A percentile compares a stretch with the other conserved stretches of the same genome.
Conservation (phyloP, 2,797 vertebrate species). For the Onychomys torridus region DNA sequence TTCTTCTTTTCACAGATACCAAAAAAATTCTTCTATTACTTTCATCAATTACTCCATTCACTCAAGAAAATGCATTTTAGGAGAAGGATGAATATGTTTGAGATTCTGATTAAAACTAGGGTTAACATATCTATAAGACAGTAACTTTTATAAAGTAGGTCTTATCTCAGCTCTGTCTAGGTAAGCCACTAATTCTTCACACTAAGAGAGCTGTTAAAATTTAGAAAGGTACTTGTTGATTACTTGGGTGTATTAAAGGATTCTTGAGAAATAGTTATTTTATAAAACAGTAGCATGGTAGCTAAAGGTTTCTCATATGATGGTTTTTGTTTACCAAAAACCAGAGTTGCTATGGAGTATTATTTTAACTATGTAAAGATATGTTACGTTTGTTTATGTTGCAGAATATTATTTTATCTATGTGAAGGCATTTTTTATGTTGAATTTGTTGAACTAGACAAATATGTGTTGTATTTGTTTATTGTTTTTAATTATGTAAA, state of each 20-base stretch:
- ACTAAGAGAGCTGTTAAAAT: background rate
- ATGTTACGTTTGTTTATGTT: background rate
- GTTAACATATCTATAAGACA: background rate
- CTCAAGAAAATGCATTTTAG: background rate
- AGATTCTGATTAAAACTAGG: background rate
- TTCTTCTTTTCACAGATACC: conserved; percentile 4
- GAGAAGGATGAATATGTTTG: background rate
- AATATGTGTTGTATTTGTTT: background rate
- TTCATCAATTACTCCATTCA: background rate
- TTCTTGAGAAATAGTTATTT: conserved; percentile 15
- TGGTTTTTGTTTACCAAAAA: background rate
- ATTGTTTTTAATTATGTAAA: background rate
- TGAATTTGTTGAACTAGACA: background rate
- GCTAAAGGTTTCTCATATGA: conserved; percentile 3
- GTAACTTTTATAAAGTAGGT: background rate
- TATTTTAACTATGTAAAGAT: background rate
- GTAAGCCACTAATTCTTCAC: background rate
- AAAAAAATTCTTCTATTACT: background rate
- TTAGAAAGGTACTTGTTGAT: background rate
- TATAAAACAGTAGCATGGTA: background rate
- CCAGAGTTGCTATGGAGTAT: background rate
- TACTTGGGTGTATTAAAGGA: background rate
- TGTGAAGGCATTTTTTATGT: background rate
- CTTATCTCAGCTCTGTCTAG: background rate
- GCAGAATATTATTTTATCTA: background rate